A percentile compares a stretch with the other conserved stretches of the same genome.
These are phyloP conservation scores for Drosophila arizonae DNA, from an alignment of 1,140 invertebrate species.

Conservation along the genomic window DNA sequence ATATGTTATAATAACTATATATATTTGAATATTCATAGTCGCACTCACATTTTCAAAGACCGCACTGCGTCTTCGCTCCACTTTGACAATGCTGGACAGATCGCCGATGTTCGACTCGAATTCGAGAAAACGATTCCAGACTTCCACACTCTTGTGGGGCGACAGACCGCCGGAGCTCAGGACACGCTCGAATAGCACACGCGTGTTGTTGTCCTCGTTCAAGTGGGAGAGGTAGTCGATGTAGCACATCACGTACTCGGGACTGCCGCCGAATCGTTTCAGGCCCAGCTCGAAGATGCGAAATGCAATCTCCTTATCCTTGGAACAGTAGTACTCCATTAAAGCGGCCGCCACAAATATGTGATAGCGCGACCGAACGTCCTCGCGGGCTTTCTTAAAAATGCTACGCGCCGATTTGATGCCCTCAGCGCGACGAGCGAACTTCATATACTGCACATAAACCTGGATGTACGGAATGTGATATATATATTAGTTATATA, in stretches of 20 bases:
- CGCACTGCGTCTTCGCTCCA: constrained; percentile 95
- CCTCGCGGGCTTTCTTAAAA: constrained; percentile 97
- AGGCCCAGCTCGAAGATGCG: constrained; percentile 98
- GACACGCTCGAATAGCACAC: constrained; percentile 98
- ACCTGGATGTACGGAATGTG: constrained; percentile 84
- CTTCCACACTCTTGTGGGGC: constrained; percentile 97
- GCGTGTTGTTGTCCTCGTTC: constrained; percentile 99
- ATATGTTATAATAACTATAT: neutral
- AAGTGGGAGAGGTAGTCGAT: constrained; percentile 99
- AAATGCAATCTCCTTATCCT: constrained; percentile 99
- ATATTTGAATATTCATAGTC: neutral
- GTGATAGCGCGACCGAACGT: constrained; percentile 92
- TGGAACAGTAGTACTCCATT: constrained; percentile 99
- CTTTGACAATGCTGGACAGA: constrained; percentile 98
- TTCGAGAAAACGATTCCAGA: constrained; percentile 99
- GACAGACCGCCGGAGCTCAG: constrained; percentile 96
- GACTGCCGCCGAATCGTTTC: constrained; percentile 97
- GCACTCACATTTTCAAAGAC: constrained; percentile 93
- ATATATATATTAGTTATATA: neutral
- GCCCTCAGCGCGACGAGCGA: constrained; percentile 97
- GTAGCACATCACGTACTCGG: constrained; percentile 97
- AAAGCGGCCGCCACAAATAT: constrained; percentile 98
- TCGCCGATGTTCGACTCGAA: constrained; percentile 99
- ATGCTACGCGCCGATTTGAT: constrained; percentile 97
- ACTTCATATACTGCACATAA: constrained; percentile 99